A percentile compares a stretch with the other conserved stretches of the same genome.
These are phyloP conservation scores for Danio tinwini DNA, from an alignment of 2,797 vertebrate species.

Conservation along the genomic window DNA sequence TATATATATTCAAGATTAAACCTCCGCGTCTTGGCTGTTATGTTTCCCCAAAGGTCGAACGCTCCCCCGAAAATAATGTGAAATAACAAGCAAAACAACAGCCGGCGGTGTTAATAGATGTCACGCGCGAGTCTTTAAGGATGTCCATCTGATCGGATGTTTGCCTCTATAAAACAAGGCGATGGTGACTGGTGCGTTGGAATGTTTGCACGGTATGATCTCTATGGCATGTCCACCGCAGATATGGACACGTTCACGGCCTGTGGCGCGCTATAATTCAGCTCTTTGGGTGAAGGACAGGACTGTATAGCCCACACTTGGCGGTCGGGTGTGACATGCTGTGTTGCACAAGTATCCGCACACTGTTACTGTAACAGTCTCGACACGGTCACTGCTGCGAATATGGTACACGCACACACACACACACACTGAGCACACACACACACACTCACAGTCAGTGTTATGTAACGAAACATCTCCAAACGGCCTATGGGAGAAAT, in stretches of 20 bases:
- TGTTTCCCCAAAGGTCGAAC: slow-evolving; percentile 55
- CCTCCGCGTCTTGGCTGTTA: slow-evolving; percentile 2
- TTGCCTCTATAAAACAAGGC: slow-evolving; percentile 28
- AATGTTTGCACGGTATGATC: slow-evolving; percentile 69
- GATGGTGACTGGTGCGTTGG: slow-evolving; percentile 71
- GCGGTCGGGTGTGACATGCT: slow-evolving; percentile 60
- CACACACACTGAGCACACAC: slow-evolving; percentile 57
- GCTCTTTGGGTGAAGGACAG: slow-evolving; percentile 52
- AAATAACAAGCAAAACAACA: slow-evolving; percentile 3
- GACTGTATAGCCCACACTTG: slow-evolving; percentile 41
- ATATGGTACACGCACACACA: slow-evolving; percentile 75
- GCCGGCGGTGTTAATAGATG: slow-evolving; percentile 30
- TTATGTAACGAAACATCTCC: slow-evolving; percentile 78
- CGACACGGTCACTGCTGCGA: slow-evolving; percentile 56
- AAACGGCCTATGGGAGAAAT: slow-evolving; percentile 75
- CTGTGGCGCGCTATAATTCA: slow-evolving; percentile 18
- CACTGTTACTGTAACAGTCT: slow-evolving; percentile 60
- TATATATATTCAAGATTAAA: not conserved
- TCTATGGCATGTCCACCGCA: slow-evolving; percentile 65
- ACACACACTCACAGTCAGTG: slow-evolving; percentile 56
- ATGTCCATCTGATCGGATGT: slow-evolving; percentile 11
- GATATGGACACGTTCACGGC: slow-evolving; percentile 48
- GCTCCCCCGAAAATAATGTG: slow-evolving; percentile 16
- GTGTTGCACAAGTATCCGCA: slow-evolving; percentile 54
- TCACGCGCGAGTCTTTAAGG: not conserved